Percentiles rank a stretch among this genome's conserved stretches.
Evolutionary conservation across 2,888 invertebrate genomes (phyloP).

Genomic region (Spisula subtruncata): DNA sequence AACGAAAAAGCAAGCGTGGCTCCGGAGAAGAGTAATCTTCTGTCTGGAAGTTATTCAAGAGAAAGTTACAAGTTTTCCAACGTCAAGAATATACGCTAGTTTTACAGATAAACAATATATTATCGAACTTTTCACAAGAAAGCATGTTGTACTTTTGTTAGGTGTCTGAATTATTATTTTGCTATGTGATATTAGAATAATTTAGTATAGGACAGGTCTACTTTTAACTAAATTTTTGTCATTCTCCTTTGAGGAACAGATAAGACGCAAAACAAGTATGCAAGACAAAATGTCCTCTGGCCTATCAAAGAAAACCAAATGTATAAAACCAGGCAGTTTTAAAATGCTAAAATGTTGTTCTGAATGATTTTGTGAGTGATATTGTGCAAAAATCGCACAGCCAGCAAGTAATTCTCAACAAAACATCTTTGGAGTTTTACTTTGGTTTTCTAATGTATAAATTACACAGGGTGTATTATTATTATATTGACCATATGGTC

Average conservation of each 20-base stretch:
- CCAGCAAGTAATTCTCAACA: no score
- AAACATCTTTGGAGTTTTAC: background rate
- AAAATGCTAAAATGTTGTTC: background rate
- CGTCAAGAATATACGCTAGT: slow-evolving; percentile 72
- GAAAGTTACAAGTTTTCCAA: slow-evolving; percentile 70
- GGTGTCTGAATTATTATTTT: slow-evolving; percentile 29
- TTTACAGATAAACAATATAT: slow-evolving; percentile 74
- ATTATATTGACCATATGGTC: background rate
- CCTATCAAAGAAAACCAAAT: background rate
- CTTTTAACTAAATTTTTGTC: background rate
- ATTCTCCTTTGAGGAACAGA: background rate
- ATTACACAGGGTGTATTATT: background rate
- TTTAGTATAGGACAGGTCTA: background rate
- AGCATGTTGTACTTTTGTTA: slow-evolving; percentile 75
- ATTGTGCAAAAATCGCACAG: no score
- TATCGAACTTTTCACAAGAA: slow-evolving; percentile 79
- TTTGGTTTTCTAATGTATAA: slow-evolving; percentile 15
- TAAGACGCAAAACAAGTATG: background rate
- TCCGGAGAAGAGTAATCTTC: slow-evolving; percentile 81
- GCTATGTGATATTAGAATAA: slow-evolving; percentile 39
- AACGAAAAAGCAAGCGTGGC: slow-evolving; percentile 83
- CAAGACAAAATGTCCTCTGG: background rate
- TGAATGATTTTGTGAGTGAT: no score
- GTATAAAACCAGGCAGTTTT: background rate
- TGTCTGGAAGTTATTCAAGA: slow-evolving; percentile 64